Conservation (phyloP, 2,797 vertebrate genomes). For the Argya squamiceps region DNA sequence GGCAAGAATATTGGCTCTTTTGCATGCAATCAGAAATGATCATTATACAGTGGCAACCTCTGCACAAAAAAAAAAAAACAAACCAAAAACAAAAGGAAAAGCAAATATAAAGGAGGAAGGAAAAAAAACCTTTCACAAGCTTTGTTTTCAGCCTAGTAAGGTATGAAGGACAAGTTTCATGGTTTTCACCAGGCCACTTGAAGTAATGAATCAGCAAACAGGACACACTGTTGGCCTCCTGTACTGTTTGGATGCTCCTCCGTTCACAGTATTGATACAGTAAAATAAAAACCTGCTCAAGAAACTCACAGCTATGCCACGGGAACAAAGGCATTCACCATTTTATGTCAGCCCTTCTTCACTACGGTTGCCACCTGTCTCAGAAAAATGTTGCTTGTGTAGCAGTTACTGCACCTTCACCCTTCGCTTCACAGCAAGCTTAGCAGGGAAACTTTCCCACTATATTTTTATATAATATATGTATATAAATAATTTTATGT, state of each 20-base stretch:
- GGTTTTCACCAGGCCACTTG: constrained; percentile 45
- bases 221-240: background rate
- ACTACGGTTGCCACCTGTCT: constrained; percentile 49
- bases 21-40: constrained; percentile 67
- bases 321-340: background rate
- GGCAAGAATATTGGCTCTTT: constrained; percentile 73
- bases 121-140: constrained; percentile 63
- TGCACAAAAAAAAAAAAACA: background rate
- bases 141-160: constrained; percentile 50
- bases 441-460: constrained; percentile 71
- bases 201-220: constrained; percentile 48
- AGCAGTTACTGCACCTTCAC: constrained; percentile 70
- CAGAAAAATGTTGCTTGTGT: constrained; percentile 50
- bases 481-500: constrained; percentile 74
- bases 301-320: constrained; percentile 31
- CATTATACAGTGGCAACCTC: constrained; percentile 66
- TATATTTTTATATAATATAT: constrained; percentile 73
- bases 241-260: constrained; percentile 28
- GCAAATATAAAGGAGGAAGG: background rate
- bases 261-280: constrained; percentile 76
- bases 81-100: background rate
- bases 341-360: constrained; percentile 19
- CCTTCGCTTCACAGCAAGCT: constrained; percentile 70
- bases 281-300: constrained; percentile 31
- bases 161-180: constrained; percentile 35